phyloP scores from a whole-genome alignment of 2,797 vertebrate genomes.

The Meda fulgida region DNA sequence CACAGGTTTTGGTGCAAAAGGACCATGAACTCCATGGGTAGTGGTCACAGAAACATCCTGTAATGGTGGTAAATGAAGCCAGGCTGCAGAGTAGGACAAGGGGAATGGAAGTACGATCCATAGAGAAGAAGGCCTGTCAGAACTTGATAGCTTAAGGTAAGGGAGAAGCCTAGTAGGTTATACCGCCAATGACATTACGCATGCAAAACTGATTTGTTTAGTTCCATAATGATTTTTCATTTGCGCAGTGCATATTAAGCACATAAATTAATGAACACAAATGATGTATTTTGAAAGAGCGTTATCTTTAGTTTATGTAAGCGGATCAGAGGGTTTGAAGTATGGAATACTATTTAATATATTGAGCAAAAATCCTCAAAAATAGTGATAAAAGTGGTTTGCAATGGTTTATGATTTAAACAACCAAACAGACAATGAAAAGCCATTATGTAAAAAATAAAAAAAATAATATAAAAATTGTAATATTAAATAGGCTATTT shows the following conservation, averaged over 20 bases:
- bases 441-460: not conserved
- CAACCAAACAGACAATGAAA: not conserved
- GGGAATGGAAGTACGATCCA: slow-evolving; percentile 57
- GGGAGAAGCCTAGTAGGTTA: not conserved
- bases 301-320: not conserved
- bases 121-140: slow-evolving; percentile 38
- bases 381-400: not conserved
- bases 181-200: not conserved
- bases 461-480: too few relatives aligned
- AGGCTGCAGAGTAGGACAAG: slow-evolving; percentile 72
- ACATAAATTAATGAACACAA: not conserved
- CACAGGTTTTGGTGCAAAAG: slow-evolving; percentile 86
- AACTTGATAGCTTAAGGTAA: slow-evolving; percentile 1
- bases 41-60: slow-evolving; percentile 86
- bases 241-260: not conserved
- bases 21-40: slow-evolving; percentile 88
- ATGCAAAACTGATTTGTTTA: not conserved
- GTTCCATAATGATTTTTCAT: not conserved
- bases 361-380: not conserved
- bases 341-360: not conserved
- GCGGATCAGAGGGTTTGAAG: not conserved
- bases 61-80: slow-evolving; percentile 59
- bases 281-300: not conserved
- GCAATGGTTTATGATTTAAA: not conserved
- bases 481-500: too few relatives aligned